Evolutionary conservation across 2,888 invertebrate genomes (phyloP).

Genomic region (Silvanus unidentatus): DNA sequence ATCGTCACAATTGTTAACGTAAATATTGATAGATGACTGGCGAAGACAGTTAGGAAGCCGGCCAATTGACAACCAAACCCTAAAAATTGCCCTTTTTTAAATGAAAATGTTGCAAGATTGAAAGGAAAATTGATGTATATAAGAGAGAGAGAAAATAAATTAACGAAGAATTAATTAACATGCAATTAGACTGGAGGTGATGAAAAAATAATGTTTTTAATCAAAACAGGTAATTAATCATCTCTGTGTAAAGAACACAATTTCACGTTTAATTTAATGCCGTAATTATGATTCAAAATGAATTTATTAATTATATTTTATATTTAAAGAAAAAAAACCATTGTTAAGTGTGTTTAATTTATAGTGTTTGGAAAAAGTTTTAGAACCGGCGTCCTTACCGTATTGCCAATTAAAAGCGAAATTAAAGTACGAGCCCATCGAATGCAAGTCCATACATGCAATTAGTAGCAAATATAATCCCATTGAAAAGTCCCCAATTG

Average conservation of each 20-base stretch:
- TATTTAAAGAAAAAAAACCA: neutral
- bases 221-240: neutral
- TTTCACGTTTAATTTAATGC: neutral
- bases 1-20: constrained; percentile 81
- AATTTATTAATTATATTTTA: neutral
- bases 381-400: constrained; percentile 48
- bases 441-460: constrained; percentile 77
- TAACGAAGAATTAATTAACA: no score
- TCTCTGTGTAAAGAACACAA: no score
- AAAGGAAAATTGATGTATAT: no score
- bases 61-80: constrained; percentile 78
- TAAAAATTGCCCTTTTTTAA: no score
- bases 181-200: no score
- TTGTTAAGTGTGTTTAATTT: neutral
- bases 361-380: neutral
- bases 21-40: constrained; percentile 80
- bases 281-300: constrained; percentile 1
- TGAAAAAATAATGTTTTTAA: neutral
- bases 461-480: constrained; percentile 78
- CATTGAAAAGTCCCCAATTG: constrained; percentile 83
- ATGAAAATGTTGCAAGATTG: no score
- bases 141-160: no score
- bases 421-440: constrained; percentile 83
- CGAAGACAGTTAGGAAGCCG: constrained; percentile 83
- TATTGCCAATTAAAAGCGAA: constrained; percentile 88